A percentile compares a stretch with the other conserved stretches of the same genome.
These are phyloP conservation scores for Drosophila nr. perissopoda DNA, from an alignment of 2,888 invertebrate species.

Conservation along the genomic window DNA sequence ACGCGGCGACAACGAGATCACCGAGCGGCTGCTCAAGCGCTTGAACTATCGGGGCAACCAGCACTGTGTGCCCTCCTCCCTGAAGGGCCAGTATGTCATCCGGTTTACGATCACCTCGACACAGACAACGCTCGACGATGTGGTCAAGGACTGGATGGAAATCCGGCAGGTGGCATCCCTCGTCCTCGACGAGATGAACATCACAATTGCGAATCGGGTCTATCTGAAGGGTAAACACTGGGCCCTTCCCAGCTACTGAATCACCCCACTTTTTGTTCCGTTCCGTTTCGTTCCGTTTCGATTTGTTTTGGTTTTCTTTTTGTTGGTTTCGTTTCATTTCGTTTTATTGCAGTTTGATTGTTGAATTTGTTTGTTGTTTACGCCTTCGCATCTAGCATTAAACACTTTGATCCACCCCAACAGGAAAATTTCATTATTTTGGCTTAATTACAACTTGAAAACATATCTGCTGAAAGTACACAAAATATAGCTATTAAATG, in stretches of 20 bases:
- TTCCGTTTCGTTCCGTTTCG: constrained; percentile 1
- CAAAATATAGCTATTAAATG: background rate
- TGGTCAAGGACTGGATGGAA: constrained; percentile 94
- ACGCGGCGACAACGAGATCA: constrained; percentile 93
- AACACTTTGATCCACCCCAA: constrained; percentile 58
- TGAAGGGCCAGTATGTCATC: constrained; percentile 95
- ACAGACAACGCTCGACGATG: constrained; percentile 91
- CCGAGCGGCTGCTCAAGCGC: constrained; percentile 94
- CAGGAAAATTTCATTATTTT: constrained; percentile 8
- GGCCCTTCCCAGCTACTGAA: constrained; percentile 51
- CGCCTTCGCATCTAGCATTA: constrained; percentile 37
- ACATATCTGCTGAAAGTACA: background rate
- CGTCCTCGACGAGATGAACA: constrained; percentile 88
- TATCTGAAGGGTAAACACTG: constrained; percentile 89
- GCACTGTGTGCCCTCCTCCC: constrained; percentile 97
- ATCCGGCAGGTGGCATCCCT: constrained; percentile 90
- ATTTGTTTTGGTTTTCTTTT: background rate
- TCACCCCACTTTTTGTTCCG: background rate
- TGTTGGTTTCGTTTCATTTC: constrained; percentile 5
- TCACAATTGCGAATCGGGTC: constrained; percentile 87
- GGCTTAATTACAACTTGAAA: background rate
- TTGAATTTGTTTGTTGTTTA: constrained; percentile 28
- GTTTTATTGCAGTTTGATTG: constrained; percentile 8
- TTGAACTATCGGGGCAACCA: constrained; percentile 94
- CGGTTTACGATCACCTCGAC: constrained; percentile 96